These are phyloP conservation scores for Centrocercus urophasianus DNA, from an alignment of 2,113 vertebrate species.

Conservation along the genomic window DNA sequence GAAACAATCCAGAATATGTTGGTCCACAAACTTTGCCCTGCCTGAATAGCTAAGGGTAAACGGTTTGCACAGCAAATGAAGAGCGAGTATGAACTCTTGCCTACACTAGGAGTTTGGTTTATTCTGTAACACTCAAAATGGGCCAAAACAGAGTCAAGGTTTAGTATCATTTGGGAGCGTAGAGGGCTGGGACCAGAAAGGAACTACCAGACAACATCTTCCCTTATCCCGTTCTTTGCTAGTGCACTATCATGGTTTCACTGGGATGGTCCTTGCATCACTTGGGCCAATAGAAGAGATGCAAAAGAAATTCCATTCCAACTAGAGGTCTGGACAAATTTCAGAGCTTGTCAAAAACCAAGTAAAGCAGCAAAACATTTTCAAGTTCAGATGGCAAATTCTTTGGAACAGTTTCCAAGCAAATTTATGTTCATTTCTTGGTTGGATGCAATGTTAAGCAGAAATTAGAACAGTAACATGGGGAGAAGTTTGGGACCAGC, in stretches of 20 bases:
- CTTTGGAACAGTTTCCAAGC: slow-evolving; percentile 29
- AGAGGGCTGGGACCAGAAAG: background rate
- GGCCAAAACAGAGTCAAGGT: background rate
- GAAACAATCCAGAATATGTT: background rate
- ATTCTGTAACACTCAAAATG: background rate
- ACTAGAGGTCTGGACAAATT: background rate
- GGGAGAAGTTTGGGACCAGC: slow-evolving; percentile 26
- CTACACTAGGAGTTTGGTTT: background rate
- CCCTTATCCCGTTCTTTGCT: background rate
- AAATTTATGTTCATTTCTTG: slow-evolving; percentile 43
- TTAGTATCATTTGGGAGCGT: background rate
- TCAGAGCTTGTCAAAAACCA: slow-evolving; percentile 9
- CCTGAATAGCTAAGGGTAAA: background rate
- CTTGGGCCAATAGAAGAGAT: background rate
- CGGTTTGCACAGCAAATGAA: background rate
- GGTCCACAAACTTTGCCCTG: background rate
- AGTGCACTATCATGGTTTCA: background rate
- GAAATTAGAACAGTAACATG: background rate
- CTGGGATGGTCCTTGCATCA: background rate
- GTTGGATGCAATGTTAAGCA: slow-evolving; percentile 25
- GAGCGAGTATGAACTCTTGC: background rate
- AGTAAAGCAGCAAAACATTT: slow-evolving; percentile 15
- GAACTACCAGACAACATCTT: background rate
- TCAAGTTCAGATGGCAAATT: slow-evolving; percentile 15
- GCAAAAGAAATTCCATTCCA: background rate